phyloP scores from a whole-genome alignment of 2,113 vertebrate genomes.

The Bubo bubo region DNA sequence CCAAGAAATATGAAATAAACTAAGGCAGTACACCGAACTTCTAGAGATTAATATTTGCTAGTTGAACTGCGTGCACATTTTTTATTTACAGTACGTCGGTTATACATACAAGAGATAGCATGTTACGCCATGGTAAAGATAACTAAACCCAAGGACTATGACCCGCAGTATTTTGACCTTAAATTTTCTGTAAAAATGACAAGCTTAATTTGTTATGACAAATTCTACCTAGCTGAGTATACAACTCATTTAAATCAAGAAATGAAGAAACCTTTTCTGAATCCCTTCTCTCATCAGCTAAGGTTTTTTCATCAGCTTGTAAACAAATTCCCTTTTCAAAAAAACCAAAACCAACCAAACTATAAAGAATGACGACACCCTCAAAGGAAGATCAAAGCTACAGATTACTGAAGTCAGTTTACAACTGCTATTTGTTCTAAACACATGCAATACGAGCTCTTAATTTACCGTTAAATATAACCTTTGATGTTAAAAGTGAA shows the following conservation, averaged over 20 bases:
- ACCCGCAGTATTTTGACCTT: not conserved
- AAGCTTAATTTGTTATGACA: not conserved
- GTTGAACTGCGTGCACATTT: not conserved
- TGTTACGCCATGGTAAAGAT: not conserved
- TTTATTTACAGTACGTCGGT: not conserved
- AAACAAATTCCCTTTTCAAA: not conserved
- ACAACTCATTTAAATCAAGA: not conserved
- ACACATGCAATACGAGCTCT: accelerated
- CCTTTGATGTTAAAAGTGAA: not conserved
- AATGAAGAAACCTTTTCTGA: not conserved
- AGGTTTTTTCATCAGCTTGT: not conserved
- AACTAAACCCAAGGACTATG: not conserved
- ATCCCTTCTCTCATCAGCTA: not conserved
- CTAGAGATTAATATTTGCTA: not conserved
- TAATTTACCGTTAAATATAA: not conserved
- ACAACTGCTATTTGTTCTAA: not conserved
- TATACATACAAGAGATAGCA: not conserved
- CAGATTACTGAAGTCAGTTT: not conserved
- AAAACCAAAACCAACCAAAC: not conserved
- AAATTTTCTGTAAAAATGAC: not conserved
- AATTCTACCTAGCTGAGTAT: not conserved
- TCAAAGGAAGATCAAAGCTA: not conserved
- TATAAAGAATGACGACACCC: not conserved
- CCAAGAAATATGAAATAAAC: not conserved
- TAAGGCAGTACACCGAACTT: not conserved